phyloP scores from a whole-genome alignment of 2,113 vertebrate genomes.

The Numenius arquata region DNA sequence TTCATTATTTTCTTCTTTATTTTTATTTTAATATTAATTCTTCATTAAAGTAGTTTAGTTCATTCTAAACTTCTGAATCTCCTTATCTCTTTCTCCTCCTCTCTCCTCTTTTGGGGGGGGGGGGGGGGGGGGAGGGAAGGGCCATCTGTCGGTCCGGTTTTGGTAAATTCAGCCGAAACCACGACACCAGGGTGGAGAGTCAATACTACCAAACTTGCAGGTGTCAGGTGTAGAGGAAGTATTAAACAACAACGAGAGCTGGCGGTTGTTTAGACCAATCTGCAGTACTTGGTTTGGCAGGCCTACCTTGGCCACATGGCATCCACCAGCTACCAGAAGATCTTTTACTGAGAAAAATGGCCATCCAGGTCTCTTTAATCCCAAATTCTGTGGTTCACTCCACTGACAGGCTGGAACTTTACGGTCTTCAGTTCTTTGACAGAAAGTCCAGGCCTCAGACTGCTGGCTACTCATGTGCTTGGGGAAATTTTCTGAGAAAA shows the following conservation, averaged over 20 bases:
- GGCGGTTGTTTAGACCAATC: background rate
- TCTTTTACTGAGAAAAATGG: background rate
- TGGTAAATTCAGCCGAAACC: too few species aligned
- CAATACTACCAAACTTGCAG: background rate
- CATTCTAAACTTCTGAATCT: too few species aligned
- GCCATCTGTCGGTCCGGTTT: too few species aligned
- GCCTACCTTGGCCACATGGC: background rate
- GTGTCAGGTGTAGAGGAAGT: background rate
- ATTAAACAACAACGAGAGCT: background rate
- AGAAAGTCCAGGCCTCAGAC: background rate
- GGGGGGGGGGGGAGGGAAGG: too few species aligned
- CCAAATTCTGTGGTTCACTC: background rate
- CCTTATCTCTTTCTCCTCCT: too few species aligned
- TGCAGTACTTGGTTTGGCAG: background rate
- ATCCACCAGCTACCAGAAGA: background rate
- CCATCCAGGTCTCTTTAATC: background rate
- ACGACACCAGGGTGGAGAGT: background rate
- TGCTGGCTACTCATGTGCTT: background rate
- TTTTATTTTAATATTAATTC: too few species aligned
- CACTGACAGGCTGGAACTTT: background rate
- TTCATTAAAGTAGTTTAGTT: too few species aligned
- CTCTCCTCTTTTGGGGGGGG: too few species aligned
- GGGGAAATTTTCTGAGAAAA: background rate
- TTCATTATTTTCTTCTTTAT: too few species aligned
- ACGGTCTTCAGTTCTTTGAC: background rate